Evolutionary conservation across 2,113 vertebrate genomes (phyloP).

Genomic region (Bubo bubo): DNA sequence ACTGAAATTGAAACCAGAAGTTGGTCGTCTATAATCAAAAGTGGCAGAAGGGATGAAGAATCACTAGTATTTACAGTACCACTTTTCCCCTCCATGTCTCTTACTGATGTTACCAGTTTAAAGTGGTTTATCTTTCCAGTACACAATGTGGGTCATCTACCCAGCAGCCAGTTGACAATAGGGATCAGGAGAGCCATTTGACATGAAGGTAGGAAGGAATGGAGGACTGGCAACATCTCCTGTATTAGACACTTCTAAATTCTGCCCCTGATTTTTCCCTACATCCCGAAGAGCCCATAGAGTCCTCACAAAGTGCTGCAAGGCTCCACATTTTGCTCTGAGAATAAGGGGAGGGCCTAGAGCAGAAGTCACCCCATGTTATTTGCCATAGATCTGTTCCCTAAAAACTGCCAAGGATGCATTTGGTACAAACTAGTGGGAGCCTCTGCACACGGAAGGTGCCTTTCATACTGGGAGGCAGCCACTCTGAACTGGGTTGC

Average conservation of each 20-base stretch:
- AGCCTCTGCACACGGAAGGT: neutral
- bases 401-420: neutral
- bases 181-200: neutral
- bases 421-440: neutral
- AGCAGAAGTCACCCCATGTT: neutral
- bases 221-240: neutral
- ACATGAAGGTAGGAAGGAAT: neutral
- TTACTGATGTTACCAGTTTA: neutral
- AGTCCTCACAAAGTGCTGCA: neutral
- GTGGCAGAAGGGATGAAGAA: constrained; percentile 14
- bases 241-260: neutral
- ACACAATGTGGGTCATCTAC: neutral
- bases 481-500: neutral
- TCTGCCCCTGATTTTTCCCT: neutral
- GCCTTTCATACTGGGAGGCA: neutral
- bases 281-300: neutral
- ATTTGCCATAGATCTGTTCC: neutral
- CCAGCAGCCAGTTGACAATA: neutral
- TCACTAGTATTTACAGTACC: neutral
- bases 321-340: neutral
- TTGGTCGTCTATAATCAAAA: neutral
- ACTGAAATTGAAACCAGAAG: constrained; percentile 46
- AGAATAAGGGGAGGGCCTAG: neutral
- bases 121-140: neutral
- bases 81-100: neutral